phyloP scores from a whole-genome alignment of 2,797 vertebrate species.

The Notoglanidium macrostoma region DNA sequence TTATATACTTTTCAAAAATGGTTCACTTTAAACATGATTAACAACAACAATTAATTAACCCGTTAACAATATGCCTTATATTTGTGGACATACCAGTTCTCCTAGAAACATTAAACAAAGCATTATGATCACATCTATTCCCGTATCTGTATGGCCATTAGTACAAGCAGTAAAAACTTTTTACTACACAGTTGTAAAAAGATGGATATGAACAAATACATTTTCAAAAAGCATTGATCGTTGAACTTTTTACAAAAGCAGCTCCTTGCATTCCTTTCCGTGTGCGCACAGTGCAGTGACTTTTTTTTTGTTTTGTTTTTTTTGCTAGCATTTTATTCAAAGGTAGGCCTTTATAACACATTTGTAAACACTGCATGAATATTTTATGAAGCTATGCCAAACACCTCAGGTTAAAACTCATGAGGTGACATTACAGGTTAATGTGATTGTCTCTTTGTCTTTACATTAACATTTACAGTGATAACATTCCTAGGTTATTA shows the following conservation, averaged over 20 bases:
- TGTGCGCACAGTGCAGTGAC: neutral
- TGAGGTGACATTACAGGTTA: neutral
- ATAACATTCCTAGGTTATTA: neutral
- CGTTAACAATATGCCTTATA: neutral
- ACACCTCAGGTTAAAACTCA: neutral
- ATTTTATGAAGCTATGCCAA: neutral
- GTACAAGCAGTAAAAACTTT: neutral
- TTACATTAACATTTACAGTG: neutral
- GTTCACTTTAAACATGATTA: no score
- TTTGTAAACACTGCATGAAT: slow-evolving; percentile 7
- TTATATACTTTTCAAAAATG: neutral
- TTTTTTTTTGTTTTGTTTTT: no score
- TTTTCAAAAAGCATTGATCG: neutral
- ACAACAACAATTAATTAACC: no score
- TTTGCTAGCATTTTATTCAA: neutral
- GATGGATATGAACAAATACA: neutral
- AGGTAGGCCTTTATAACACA: neutral
- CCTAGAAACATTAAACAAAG: no score
- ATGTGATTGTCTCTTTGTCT: neutral
- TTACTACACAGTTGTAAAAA: neutral
- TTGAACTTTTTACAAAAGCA: neutral
- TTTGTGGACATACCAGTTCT: neutral
- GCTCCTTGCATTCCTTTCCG: neutral
- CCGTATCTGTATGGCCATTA: neutral
- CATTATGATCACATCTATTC: neutral